A percentile compares a stretch with the other conserved stretches of the same genome.
Evolutionary conservation across 2,113 vertebrate genomes (phyloP).

Genomic region (Gymnocephalus cernua): DNA sequence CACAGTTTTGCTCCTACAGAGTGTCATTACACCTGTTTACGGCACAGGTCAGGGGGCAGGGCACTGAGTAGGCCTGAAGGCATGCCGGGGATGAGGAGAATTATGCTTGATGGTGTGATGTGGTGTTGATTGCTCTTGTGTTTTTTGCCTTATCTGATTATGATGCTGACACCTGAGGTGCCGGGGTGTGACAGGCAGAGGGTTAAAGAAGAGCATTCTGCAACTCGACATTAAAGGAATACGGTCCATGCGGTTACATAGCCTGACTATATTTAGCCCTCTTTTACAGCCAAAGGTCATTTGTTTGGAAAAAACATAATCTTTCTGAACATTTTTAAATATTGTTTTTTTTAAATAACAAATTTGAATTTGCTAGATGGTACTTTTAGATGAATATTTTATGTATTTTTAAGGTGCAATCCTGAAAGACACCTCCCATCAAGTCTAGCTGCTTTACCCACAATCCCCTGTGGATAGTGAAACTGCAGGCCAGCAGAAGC

Average conservation of each 20-base stretch:
- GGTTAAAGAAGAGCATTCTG: constrained; percentile 37
- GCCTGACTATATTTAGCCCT: constrained; percentile 19
- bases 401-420: background rate
- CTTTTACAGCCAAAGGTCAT: constrained; percentile 7
- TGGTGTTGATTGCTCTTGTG: constrained; percentile 29
- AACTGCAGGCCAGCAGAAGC: constrained; percentile 51
- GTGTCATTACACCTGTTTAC: constrained; percentile 65
- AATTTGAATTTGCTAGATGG: background rate
- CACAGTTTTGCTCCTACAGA: constrained; percentile 51
- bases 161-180: constrained; percentile 11
- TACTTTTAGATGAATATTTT: background rate
- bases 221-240: constrained; percentile 6
- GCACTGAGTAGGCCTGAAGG: constrained; percentile 22
- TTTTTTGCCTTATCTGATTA: constrained; percentile 23
- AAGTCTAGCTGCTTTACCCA: constrained; percentile 57
- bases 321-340: background rate
- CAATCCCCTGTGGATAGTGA: constrained; percentile 51
- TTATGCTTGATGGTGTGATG: constrained; percentile 40
- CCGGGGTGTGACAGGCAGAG: constrained; percentile 55
- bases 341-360: background rate
- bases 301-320: background rate
- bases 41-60: constrained; percentile 65
- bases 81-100: constrained; percentile 32
- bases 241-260: constrained; percentile 5
- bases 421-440: constrained; percentile 48